phyloP scores from a whole-genome alignment of 2,888 invertebrate species.

The Tanypteryx hageni region DNA sequence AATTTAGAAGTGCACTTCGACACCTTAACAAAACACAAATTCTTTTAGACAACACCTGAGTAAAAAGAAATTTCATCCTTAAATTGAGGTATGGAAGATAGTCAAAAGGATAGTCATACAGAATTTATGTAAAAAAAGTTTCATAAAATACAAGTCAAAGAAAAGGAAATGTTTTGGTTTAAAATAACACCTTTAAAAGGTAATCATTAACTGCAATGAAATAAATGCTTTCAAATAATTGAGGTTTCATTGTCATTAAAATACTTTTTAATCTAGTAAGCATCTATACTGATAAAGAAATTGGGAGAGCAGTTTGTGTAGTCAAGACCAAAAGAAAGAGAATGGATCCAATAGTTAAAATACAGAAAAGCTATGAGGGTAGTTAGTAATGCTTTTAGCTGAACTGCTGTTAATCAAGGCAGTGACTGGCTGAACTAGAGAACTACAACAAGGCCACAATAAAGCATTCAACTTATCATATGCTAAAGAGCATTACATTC shows the following conservation, averaged over 20 bases:
- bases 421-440: slow-evolving; percentile 7
- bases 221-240: neutral
- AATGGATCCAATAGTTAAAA: neutral
- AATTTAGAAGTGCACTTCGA: no score
- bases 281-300: neutral
- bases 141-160: neutral
- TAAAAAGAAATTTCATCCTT: no score
- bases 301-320: neutral
- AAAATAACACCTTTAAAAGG: neutral
- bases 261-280: neutral
- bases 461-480: neutral
- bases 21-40: no score
- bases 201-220: neutral
- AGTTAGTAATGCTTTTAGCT: neutral
- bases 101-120: neutral
- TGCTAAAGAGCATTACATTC: neutral
- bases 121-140: neutral
- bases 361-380: neutral
- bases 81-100: no score
- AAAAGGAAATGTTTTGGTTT: neutral
- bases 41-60: no score
- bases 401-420: neutral
- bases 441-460: neutral
- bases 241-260: neutral
- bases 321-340: neutral